phyloP scores from a whole-genome alignment of 2,113 vertebrate species.

The Myiopsitta monachus region DNA sequence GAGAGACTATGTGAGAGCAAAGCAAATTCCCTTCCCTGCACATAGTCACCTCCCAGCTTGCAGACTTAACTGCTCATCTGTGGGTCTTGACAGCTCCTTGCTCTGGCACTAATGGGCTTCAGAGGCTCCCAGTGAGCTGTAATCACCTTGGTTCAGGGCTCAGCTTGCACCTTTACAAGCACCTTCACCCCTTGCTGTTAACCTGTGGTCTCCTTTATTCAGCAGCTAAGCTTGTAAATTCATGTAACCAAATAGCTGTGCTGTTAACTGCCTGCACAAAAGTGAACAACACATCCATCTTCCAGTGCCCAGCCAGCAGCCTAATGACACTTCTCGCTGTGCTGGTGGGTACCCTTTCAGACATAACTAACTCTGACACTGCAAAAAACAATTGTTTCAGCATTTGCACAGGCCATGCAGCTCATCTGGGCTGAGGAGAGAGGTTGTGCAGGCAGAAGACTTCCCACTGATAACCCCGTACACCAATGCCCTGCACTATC shows the following conservation, averaged over 20 bases:
- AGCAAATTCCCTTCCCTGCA: constrained; percentile 9
- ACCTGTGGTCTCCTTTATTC: constrained; percentile 34
- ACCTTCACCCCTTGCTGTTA: constrained; percentile 61
- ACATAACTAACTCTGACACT: constrained; percentile 7
- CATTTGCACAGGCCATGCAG: background rate
- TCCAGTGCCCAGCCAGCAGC: constrained; percentile 46
- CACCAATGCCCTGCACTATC: background rate
- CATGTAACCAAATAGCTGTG: constrained; percentile 61
- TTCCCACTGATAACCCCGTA: background rate
- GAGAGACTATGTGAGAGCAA: background rate
- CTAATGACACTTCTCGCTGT: constrained; percentile 1
- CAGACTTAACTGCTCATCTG: constrained; percentile 47
- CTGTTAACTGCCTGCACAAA: constrained; percentile 46
- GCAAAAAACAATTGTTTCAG: constrained; percentile 1
- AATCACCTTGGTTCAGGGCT: constrained; percentile 56
- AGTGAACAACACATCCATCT: constrained; percentile 66
- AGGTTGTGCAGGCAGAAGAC: background rate
- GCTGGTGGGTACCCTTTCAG: constrained; percentile 12
- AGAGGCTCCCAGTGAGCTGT: constrained; percentile 35
- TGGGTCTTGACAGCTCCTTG: constrained; percentile 49
- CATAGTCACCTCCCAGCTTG: background rate
- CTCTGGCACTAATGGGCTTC: constrained; percentile 53
- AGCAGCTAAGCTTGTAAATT: constrained; percentile 60
- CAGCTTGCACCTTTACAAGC: constrained; percentile 62
- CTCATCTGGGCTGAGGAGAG: background rate